Evolutionary conservation across 2,888 invertebrate genomes (phyloP).

Genomic region (Meiosimyza decipiens): DNA sequence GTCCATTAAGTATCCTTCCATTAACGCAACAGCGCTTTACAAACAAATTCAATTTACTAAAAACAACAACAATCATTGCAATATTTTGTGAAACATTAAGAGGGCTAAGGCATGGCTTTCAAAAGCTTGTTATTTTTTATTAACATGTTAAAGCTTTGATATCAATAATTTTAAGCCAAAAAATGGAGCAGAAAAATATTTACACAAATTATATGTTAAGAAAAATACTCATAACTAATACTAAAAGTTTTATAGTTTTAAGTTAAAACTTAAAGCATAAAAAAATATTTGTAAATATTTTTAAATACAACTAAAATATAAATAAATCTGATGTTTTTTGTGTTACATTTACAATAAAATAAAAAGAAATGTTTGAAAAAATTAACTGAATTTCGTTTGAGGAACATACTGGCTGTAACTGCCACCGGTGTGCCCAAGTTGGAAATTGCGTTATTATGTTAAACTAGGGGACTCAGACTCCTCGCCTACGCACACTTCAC

Average conservation of each 20-base stretch:
- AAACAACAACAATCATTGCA: slow-evolving; percentile 20
- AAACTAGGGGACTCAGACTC: no score
- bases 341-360: slow-evolving; percentile 22
- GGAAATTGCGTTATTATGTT: no score
- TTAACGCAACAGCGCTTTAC: neutral
- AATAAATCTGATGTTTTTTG: slow-evolving; percentile 30
- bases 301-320: slow-evolving; percentile 20
- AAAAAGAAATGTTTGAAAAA: no score
- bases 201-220: slow-evolving; percentile 15
- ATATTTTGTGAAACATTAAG: neutral
- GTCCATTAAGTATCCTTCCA: slow-evolving; percentile 27
- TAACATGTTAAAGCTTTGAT: slow-evolving; percentile 10
- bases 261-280: neutral
- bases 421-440: no score
- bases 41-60: neutral
- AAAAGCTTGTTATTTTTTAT: neutral
- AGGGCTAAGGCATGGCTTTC: neutral
- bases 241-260: slow-evolving; percentile 14
- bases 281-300: slow-evolving; percentile 35
- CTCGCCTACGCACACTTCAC: no score
- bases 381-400: no score
- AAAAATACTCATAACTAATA: neutral
- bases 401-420: no score
- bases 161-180: neutral
- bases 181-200: slow-evolving; percentile 7